These are phyloP conservation scores for Delphinapterus leucas DNA, from an alignment of 2,113 vertebrate species.

Conservation along the genomic window DNA sequence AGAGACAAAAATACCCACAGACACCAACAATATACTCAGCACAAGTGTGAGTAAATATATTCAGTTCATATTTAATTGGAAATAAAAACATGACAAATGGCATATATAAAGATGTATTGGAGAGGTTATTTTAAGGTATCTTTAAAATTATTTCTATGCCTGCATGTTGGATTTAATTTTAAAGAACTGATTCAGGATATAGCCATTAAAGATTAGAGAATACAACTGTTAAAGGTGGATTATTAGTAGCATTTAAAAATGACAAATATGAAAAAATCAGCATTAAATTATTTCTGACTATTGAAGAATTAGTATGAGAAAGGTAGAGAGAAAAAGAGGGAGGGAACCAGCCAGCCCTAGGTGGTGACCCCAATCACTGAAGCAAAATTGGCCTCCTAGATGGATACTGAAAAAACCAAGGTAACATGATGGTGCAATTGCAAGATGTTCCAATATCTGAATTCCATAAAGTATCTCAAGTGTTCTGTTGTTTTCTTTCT, in stretches of 20 bases:
- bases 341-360: not conserved
- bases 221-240: not conserved
- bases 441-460: constrained; percentile 57
- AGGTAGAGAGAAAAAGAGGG: not conserved
- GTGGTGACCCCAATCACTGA: constrained; percentile 63
- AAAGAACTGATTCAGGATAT: not conserved
- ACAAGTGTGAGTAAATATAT: not conserved
- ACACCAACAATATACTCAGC: not conserved
- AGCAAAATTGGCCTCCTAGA: constrained; percentile 52
- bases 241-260: not conserved
- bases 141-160: not conserved
- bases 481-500: constrained; percentile 62
- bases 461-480: constrained; percentile 60
- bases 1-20: not conserved
- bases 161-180: not conserved
- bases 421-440: constrained; percentile 7
- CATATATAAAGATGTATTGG: not conserved
- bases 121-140: not conserved
- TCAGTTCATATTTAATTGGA: not conserved
- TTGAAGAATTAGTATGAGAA: not conserved
- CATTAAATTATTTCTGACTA: not conserved
- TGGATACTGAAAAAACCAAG: not conserved
- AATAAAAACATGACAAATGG: not conserved
- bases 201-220: not conserved
- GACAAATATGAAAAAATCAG: not conserved